Percentiles rank a stretch among this genome's conserved stretches.
phyloP scores from a whole-genome alignment of 2,113 vertebrate genomes.

The Diphyllodes magnificus region DNA sequence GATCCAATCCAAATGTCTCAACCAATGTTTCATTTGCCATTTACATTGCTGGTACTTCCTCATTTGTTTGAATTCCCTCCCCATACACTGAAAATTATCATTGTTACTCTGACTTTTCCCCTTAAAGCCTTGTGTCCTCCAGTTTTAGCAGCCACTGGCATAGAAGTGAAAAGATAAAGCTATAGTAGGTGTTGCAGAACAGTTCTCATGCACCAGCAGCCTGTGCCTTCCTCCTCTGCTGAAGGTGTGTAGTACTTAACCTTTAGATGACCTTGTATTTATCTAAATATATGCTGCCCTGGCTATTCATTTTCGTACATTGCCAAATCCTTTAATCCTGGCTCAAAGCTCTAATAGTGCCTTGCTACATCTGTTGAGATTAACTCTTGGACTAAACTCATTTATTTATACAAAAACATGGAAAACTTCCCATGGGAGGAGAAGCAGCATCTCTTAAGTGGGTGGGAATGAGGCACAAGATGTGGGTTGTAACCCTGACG shows the following conservation, averaged over 20 bases:
- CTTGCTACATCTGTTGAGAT: constrained; percentile 22
- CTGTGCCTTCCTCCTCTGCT: neutral
- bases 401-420: constrained; percentile 12
- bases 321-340: constrained; percentile 60
- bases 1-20: neutral
- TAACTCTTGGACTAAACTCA: constrained; percentile 11
- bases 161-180: neutral
- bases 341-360: neutral
- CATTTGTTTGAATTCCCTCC: neutral
- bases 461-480: neutral
- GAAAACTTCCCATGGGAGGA: neutral
- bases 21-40: neutral
- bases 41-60: neutral
- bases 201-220: neutral
- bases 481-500: neutral
- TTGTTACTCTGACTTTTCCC: neutral
- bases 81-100: neutral
- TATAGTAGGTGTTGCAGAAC: neutral
- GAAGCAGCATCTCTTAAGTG: neutral
- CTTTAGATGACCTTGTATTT: constrained; percentile 27
- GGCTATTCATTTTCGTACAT: neutral
- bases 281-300: constrained; percentile 4
- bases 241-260: neutral
- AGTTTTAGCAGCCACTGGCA: neutral
- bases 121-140: neutral